Percentiles rank a stretch among this genome's conserved stretches.
These are phyloP conservation scores for Potamarius usumacintae DNA, from an alignment of 2,113 vertebrate genomes.

Conservation along the genomic window DNA sequence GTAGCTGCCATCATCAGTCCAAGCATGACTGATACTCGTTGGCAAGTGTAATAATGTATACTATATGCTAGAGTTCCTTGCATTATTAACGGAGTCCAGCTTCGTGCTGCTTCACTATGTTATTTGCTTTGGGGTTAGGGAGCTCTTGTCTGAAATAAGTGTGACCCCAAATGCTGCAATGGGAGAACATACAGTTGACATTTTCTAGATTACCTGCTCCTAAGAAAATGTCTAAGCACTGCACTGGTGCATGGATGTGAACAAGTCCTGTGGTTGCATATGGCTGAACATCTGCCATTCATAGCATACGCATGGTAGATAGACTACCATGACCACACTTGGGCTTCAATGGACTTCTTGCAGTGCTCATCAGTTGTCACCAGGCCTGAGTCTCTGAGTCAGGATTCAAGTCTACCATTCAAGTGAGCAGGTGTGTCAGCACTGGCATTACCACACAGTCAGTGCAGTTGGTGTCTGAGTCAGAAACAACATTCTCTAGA, in stretches of 20 bases:
- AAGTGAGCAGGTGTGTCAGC: not conserved
- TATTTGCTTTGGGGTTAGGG: not conserved
- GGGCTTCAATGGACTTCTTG: too few relatives aligned
- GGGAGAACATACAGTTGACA: not conserved
- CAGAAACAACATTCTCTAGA: not conserved
- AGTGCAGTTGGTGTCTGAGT: not conserved
- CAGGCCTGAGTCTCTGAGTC: not conserved
- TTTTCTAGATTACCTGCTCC: not conserved
- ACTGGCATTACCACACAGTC: not conserved
- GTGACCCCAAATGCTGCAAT: not conserved
- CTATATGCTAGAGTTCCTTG: not conserved
- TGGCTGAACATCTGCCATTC: too few relatives aligned
- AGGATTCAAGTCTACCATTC: not conserved
- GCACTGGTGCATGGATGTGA: too few relatives aligned
- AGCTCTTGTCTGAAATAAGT: not conserved
- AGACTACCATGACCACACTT: too few relatives aligned
- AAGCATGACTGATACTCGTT: not conserved
- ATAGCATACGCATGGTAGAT: too few relatives aligned
- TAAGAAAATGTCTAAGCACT: too few relatives aligned
- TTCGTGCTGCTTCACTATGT: not conserved
- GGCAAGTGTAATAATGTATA: not conserved
- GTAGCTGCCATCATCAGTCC: not conserved
- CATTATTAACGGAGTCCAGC: not conserved
- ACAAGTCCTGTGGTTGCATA: too few relatives aligned
- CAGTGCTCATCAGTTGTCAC: not conserved